Base-by-base conservation (phyloP, 2,888 invertebrate species). In the Diloba caeruleocephala region DNA sequence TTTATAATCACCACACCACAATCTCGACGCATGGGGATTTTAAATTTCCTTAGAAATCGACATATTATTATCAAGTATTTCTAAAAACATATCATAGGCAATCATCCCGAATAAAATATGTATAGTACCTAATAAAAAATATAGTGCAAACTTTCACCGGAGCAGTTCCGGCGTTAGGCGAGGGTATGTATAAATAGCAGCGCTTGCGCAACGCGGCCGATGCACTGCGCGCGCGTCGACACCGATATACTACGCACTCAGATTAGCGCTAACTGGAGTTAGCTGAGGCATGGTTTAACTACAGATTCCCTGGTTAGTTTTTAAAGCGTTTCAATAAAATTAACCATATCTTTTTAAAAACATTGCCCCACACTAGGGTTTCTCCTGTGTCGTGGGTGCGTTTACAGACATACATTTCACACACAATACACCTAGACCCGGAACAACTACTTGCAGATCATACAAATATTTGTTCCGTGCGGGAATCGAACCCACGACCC, bases 161-260 rank as follows among this genome's bases (percentile, higher is more conserved):
- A 53, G 48, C 9, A 60, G 72, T 67, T 69, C 74, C 68, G 72
- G 70, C 68, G 69, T 66, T 75, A 76, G 77, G 73, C 72, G 77
- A 69, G 64, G 72, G 68, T 60, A 61, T 33, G 68, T 82, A 84
- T 82, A 71, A 77, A 82, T 83, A 83, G 75, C 57, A 21, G 28
- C 36, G 46, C 64, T 85, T 85, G 70, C 82, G 80, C 66, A 85
- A 84, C 76, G 74, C 72, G 83, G 82, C 57, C 84, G 82, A 82
- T 85, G 85, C 84, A 83, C 85, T 46, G 66, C 67, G 54, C 57
- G 39, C 32, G 57, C 62, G 43, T 50, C 26, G 43, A 31, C 62
- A 39, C 63, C 57, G 45, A 50, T 57, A 55, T 45, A 55, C 43
- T 54, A 43, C 37, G 36, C 36, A 48, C 43, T 38, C 37, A 45